These are phyloP conservation scores for Protula sp. DNA, from an alignment of 2,888 invertebrate species.

Conservation along the genomic window DNA sequence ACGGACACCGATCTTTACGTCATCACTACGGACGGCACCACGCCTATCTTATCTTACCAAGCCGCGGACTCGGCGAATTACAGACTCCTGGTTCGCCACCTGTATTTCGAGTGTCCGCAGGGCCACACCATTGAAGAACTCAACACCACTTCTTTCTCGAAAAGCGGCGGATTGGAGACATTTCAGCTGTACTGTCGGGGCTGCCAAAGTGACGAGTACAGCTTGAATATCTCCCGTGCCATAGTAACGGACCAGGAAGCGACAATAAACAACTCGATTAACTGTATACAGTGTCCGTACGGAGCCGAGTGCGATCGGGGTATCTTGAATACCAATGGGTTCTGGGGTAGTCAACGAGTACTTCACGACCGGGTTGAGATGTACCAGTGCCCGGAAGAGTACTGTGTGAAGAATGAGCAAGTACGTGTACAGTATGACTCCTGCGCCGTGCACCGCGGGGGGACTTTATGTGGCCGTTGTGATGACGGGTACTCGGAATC, in stretches of 20 bases:
- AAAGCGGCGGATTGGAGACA: constrained; percentile 4
- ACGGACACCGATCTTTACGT: neutral
- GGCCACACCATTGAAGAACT: constrained; percentile 1
- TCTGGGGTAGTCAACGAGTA: constrained; percentile 8
- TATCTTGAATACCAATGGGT: constrained; percentile 8
- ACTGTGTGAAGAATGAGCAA: constrained; percentile 7
- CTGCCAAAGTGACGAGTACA: constrained; percentile 9
- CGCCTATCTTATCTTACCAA: constrained; percentile 9
- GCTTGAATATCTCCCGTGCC: neutral
- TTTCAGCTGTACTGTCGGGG: constrained; percentile 8
- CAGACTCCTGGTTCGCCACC: neutral
- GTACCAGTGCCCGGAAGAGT: constrained; percentile 18
- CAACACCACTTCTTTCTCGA: constrained; percentile 4
- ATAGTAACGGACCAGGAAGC: neutral
- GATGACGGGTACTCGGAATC: constrained; percentile 15
- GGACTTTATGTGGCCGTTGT: constrained; percentile 18
- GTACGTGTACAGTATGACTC: neutral
- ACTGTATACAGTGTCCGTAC: constrained; percentile 9
- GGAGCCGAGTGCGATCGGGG: constrained; percentile 10
- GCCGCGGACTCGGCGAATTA: constrained; percentile 4
- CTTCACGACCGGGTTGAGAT: constrained; percentile 3
- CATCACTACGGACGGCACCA: neutral
- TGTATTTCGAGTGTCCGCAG: constrained; percentile 4
- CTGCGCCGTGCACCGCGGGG: constrained; percentile 10
- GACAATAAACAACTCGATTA: neutral